Percentiles rank a stretch among this genome's conserved stretches.
Conservation (phyloP, 2,113 vertebrate species). For the Actenoides lindsayi region DNA sequence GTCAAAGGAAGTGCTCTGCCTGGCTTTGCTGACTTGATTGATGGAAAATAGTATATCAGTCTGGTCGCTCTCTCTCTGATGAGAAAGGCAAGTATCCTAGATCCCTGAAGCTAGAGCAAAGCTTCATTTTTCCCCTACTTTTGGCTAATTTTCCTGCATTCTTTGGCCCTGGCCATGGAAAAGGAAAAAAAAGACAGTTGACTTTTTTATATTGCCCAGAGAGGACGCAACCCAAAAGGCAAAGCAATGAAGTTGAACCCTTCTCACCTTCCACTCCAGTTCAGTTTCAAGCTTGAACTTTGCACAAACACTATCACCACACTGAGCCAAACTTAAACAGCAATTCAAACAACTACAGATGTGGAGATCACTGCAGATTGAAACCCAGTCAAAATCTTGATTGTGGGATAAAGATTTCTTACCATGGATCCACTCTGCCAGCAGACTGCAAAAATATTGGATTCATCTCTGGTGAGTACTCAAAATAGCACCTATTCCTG, state of each 20-base stretch:
- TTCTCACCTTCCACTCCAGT: not conserved
- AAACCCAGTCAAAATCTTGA: not conserved
- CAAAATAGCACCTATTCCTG: conserved; percentile 55
- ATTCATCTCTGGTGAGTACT: not conserved
- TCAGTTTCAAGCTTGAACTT: not conserved
- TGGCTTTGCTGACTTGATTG: conserved; percentile 67
- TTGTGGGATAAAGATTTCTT: not conserved
- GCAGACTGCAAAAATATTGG: not conserved
- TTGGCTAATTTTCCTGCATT: conserved; percentile 47
- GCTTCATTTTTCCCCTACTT: not conserved
- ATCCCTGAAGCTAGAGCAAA: conserved; percentile 21
- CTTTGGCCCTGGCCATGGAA: conserved; percentile 13
- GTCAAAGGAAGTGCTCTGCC: conserved; percentile 65
- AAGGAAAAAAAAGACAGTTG: conserved; percentile 10
- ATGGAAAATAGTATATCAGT: conserved; percentile 63
- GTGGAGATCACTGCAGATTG: not conserved
- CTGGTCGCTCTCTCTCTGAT: conserved; percentile 28
- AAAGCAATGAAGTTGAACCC: not conserved
- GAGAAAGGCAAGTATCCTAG: conserved; percentile 54
- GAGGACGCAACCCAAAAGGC: conserved; percentile 18
- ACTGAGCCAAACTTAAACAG: not conserved
- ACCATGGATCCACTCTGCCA: not conserved
- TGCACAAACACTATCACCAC: not conserved
- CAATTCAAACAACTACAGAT: not conserved
- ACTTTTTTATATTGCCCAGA: conserved; percentile 23